phyloP scores from a whole-genome alignment of 2,113 vertebrate genomes.

The Sardina pilchardus region DNA sequence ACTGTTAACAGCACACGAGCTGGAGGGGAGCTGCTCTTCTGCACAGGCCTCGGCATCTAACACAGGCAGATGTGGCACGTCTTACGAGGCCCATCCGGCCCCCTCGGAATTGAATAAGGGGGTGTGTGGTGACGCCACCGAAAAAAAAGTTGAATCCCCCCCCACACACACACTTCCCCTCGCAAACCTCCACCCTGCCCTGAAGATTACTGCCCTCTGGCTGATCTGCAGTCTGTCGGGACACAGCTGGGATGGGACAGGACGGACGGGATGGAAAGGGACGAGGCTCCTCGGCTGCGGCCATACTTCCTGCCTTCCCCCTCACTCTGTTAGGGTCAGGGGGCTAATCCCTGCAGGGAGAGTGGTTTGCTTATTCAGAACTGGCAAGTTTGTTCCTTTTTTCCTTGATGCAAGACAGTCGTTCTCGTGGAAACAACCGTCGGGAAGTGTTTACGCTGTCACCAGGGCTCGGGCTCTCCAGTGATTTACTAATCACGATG shows the following conservation, averaged over 20 bases:
- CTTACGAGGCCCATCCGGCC: neutral
- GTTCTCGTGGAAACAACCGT: constrained; percentile 22
- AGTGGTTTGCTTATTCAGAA: constrained; percentile 22
- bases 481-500: neutral
- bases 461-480: neutral
- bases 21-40: neutral
- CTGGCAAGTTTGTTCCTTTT: constrained; percentile 35
- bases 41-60: neutral
- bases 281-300: neutral
- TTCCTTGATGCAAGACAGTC: constrained; percentile 35
- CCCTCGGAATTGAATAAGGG: neutral
- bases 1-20: neutral
- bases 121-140: neutral
- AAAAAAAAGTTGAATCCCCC: neutral
- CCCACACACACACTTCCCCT: neutral
- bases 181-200: neutral
- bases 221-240: neutral
- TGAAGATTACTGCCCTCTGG: neutral
- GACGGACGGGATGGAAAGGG: neutral
- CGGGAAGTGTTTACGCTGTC: constrained; percentile 33
- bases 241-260: constrained; percentile 2
- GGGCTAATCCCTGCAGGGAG: constrained; percentile 22
- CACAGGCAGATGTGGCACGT: neutral
- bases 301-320: neutral
- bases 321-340: constrained; percentile 22